phyloP scores from a whole-genome alignment of 2,113 vertebrate genomes.

The Recurvirostra avosetta region DNA sequence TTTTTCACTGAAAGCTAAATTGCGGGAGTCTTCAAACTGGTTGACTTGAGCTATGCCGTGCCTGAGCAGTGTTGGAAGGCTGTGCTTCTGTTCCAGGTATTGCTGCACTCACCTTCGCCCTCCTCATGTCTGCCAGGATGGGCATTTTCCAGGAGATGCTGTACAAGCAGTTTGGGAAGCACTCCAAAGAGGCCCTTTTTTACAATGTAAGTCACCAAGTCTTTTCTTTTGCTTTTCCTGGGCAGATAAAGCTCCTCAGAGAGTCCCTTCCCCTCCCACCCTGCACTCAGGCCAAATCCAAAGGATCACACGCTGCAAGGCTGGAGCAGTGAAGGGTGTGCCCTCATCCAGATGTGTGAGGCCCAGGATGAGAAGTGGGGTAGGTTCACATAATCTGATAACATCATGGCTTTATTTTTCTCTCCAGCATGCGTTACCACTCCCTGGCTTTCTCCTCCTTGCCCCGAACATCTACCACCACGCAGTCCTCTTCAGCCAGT shows the following conservation, averaged over 20 bases:
- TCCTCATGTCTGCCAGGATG: slow-evolving; percentile 96
- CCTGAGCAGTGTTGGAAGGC: not conserved
- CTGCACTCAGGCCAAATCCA: accelerated
- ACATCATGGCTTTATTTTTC: not conserved
- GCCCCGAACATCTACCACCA: slow-evolving; percentile 90
- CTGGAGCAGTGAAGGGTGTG: not conserved
- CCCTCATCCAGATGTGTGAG: not conserved
- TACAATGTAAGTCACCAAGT: slow-evolving; percentile 85
- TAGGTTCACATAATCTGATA: not conserved
- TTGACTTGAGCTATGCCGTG: not conserved
- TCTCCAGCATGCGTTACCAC: slow-evolving; percentile 87
- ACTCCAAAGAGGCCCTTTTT: slow-evolving; percentile 94
- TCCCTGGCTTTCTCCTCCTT: slow-evolving; percentile 94
- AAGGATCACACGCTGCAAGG: not conserved
- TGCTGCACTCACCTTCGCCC: slow-evolving; percentile 89
- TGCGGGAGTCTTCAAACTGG: not conserved
- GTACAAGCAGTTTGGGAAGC: slow-evolving; percentile 92
- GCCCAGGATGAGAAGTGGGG: not conserved
- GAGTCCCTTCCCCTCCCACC: not conserved
- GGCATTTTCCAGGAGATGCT: slow-evolving; percentile 95
- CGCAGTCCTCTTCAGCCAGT: slow-evolving; percentile 84
- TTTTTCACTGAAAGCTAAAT: not conserved
- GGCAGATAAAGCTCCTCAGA: not conserved
- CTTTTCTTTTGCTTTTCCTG: not conserved
- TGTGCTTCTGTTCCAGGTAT: slow-evolving; percentile 77